A percentile compares a stretch with the other conserved stretches of the same genome.
These are phyloP conservation scores for Slavum lentiscoides DNA, from an alignment of 2,888 invertebrate species.

Conservation along the genomic window DNA sequence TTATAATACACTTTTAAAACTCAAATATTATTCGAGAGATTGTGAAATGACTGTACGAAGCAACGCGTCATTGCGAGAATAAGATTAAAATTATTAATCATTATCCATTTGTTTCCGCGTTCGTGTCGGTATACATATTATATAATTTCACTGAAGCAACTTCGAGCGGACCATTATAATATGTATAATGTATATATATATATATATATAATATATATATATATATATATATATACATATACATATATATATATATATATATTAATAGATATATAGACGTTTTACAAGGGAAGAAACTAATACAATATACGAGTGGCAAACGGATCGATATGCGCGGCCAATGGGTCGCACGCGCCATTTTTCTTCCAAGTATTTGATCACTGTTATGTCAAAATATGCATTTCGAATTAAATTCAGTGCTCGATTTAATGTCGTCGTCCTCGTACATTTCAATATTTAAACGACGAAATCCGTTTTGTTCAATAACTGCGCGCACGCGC, in stretches of 20 bases:
- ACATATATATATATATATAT: no score
- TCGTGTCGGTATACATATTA: not conserved
- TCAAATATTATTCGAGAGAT: conserved; percentile 1
- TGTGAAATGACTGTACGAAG: conserved; percentile 1
- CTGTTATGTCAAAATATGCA: conserved; percentile 37
- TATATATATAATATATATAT: no score
- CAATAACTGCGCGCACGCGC: not conserved
- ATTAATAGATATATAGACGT: not conserved
- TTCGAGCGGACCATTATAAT: not conserved
- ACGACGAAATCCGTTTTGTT: conserved; percentile 22
- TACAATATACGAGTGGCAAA: conserved; percentile 17
- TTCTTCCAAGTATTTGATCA: conserved; percentile 26
- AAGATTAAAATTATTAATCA: conserved; percentile 19
- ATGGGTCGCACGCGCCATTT: conserved; percentile 23
- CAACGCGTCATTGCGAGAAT: not conserved
- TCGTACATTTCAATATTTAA: conserved; percentile 25
- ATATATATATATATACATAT: no score
- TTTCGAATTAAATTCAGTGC: conserved; percentile 22
- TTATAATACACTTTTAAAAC: not conserved
- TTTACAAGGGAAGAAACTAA: not conserved
- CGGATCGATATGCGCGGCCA: conserved; percentile 20
- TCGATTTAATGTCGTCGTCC: conserved; percentile 1
- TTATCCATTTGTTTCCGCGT: not conserved
- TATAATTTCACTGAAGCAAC: conserved; percentile 10
- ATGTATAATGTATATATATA: no score